phyloP scores from a whole-genome alignment of 2,113 vertebrate genomes.

The Pterocles burchelli region DNA sequence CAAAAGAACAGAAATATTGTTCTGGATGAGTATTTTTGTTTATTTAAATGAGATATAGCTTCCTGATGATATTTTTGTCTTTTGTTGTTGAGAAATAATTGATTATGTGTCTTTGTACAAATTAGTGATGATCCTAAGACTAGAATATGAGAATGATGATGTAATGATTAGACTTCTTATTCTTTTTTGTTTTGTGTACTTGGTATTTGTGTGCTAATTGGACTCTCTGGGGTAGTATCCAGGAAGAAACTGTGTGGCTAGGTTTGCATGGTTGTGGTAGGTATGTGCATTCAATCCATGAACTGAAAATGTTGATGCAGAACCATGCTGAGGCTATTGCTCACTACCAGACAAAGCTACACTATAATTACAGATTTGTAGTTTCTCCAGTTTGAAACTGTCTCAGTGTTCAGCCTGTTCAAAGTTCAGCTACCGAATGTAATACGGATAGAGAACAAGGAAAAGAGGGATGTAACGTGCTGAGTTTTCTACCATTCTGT shows the following conservation, averaged over 20 bases:
- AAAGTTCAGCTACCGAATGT: background rate
- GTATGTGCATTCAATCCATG: rapidly evolving
- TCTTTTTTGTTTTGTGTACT: background rate
- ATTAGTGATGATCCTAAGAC: background rate
- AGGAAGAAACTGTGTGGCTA: background rate
- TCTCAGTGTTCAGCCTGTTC: background rate
- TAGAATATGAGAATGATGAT: background rate
- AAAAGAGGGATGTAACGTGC: background rate
- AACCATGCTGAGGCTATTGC: background rate
- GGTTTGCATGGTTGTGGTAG: background rate
- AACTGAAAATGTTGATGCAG: background rate
- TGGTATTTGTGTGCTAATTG: background rate
- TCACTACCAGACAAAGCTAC: background rate
- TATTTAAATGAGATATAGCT: background rate
- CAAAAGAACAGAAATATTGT: background rate
- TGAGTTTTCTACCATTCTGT: background rate
- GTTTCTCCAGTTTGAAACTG: background rate
- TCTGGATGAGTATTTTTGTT: background rate
- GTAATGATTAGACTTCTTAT: background rate
- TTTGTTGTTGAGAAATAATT: background rate
- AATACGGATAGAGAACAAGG: background rate
- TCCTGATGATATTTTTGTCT: background rate
- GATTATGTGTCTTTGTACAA: background rate
- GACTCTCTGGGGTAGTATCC: background rate
- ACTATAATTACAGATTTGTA: background rate